These are phyloP conservation scores for Penelope pileata DNA, from an alignment of 2,113 vertebrate genomes.

Conservation along the genomic window DNA sequence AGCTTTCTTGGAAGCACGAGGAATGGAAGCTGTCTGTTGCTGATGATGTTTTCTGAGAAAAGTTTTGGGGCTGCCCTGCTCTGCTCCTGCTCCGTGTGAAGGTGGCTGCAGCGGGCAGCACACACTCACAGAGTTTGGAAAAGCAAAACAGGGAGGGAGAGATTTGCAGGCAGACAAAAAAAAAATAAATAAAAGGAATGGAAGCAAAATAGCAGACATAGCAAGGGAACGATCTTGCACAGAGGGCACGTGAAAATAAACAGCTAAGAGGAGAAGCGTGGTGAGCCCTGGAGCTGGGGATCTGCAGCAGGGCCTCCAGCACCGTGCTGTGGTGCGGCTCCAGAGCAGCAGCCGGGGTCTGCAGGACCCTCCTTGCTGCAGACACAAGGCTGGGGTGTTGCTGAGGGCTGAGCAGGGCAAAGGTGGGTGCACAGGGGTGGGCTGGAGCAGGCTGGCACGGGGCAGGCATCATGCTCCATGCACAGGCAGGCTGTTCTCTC, in stretches of 20 bases:
- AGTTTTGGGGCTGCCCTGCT: neutral
- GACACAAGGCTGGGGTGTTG: neutral
- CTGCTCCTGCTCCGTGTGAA: rapidly evolving
- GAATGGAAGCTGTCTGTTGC: neutral
- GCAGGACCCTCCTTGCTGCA: neutral
- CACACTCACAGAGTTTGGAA: neutral
- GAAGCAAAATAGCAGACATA: conserved; percentile 26
- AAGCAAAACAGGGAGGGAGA: neutral
- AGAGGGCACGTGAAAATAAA: conserved; percentile 30
- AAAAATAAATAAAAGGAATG: neutral
- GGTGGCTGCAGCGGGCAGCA: neutral
- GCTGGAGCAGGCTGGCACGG: neutral
- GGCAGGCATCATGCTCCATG: neutral
- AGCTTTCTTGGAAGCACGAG: neutral
- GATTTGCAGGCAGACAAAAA: neutral
- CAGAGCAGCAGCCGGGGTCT: neutral
- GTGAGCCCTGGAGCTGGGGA: neutral
- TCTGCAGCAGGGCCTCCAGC: rapidly evolving
- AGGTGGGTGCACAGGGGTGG: neutral
- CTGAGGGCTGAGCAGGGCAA: neutral
- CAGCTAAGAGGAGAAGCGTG: neutral
- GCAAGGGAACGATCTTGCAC: neutral
- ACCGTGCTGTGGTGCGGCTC: rapidly evolving
- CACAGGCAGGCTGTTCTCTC: neutral
- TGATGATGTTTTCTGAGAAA: neutral